Evolutionary conservation across 2,113 vertebrate genomes (phyloP), one percentile per base, ranked within the genome.

Genomic region (Syngnathus floridae): DNA sequence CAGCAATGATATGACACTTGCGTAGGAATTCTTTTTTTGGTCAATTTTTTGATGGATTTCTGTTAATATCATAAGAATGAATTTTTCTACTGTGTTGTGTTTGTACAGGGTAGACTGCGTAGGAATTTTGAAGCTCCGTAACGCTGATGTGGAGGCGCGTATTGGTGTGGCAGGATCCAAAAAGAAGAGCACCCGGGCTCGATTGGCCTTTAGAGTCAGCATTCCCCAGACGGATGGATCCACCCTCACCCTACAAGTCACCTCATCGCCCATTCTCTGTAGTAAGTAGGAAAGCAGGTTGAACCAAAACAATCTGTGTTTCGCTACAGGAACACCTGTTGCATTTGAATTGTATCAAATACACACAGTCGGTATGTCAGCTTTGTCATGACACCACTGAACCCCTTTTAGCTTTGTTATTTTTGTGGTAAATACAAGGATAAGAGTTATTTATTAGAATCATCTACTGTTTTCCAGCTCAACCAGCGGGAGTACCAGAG

Each of bases 151-250:
- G 17, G 97, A 99, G 88, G 97, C 97, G 59, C 93, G 97, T 73
- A 98, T 99, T 73, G 97, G 96, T 21, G 92, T 98, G 65, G 94
- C 95, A 35, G 95, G 97, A 56, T 98, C 97, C 66, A 99, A 99
- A 90, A 99, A 99, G 78, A 99, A 99, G 73, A 99, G 97, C 85
- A 99, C 97, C 16, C 94, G 96, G 37, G 96, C 96, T 70, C 93
- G 97, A 65, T 85, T 99, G 86, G 95, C 97, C 51, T 99, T 99
- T 67, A 91, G 96, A 63, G 96, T 98, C 64, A 93, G 86, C 83
- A 94, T 99, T 81, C 89, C 91, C n/a, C 94, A 94, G 67, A 86
- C 95, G 65, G 95, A 99, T 41, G 95, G 95, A 65, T 95, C 97
- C 0, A 74, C 90, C 37, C 88, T 98, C 74, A 97, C 90, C 41